These are phyloP conservation scores for Protosalanx chinensis DNA, from an alignment of 2,797 vertebrate species.

Conservation along the genomic window DNA sequence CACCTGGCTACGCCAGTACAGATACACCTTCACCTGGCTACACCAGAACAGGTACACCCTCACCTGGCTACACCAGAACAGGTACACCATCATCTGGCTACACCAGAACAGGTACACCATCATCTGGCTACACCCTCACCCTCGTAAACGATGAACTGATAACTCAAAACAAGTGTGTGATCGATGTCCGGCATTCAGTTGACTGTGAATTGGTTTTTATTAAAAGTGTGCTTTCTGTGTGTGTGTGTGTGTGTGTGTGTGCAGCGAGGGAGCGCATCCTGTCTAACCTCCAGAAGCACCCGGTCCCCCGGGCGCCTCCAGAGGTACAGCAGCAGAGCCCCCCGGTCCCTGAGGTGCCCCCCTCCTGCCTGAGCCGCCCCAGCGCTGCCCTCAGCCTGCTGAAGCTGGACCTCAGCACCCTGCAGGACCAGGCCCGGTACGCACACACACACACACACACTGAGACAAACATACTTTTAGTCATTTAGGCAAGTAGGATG, in stretches of 20 bases:
- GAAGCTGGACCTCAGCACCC: constrained; percentile 74
- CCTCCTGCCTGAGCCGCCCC: constrained; percentile 73
- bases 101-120: no score
- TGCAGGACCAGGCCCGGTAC: constrained; percentile 91
- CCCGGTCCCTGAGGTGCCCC: constrained; percentile 82
- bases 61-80: no score
- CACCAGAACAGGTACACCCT: no score
- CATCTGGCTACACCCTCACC: no score
- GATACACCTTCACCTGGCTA: no score
- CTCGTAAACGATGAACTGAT: neutral
- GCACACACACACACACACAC: constrained; percentile 16
- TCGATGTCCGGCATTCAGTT: neutral
- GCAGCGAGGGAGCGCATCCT: constrained; percentile 86
- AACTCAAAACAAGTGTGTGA: no score
- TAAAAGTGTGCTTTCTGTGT: neutral
- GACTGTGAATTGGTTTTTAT: neutral
- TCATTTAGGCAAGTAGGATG: no score
- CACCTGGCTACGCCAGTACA: no score
- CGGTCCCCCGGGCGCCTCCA: constrained; percentile 73
- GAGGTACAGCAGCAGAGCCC: constrained; percentile 73
- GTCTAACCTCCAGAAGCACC: constrained; percentile 85
- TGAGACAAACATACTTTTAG: neutral
- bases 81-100: no score
- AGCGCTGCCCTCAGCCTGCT: constrained; percentile 78
- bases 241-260: constrained; percentile 24